Percentiles rank a stretch among this genome's conserved stretches.
Evolutionary conservation across 2,888 invertebrate species (phyloP).

Genomic region (Amblyteles armatorius): DNA sequence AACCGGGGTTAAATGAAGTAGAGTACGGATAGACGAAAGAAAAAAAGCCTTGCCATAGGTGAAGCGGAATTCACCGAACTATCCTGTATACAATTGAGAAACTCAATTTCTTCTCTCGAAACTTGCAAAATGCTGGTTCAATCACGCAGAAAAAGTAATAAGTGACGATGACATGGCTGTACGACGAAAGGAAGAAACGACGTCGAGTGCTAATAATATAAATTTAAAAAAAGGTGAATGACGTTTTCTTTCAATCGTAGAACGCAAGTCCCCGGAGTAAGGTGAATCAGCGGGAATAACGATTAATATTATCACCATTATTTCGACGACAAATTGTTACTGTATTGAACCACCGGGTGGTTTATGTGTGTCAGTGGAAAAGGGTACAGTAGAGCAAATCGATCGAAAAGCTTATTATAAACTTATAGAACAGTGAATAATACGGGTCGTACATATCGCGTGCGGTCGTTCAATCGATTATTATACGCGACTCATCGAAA

Average conservation of each 20-base stretch:
- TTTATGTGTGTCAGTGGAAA: conserved; percentile 47
- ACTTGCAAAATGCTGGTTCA: conserved; percentile 46
- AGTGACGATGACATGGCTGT: conserved; percentile 56
- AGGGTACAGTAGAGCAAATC: conserved; percentile 44
- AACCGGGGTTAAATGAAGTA: not conserved
- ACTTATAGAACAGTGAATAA: conserved; percentile 34
- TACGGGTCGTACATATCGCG: conserved; percentile 5
- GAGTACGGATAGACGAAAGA: conserved; percentile 14
- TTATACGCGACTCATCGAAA: not conserved
- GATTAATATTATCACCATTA: conserved; percentile 50
- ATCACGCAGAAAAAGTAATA: conserved; percentile 40
- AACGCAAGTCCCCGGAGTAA: conserved; percentile 25
- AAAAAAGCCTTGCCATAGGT: not conserved
- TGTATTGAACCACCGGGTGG: conserved; percentile 43
- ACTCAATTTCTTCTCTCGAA: conserved; percentile 51
- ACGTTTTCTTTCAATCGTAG: conserved; percentile 42
- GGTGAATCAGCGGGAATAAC: conserved; percentile 53
- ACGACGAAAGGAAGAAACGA: not conserved
- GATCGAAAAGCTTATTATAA: conserved; percentile 34
- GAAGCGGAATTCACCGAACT: conserved; percentile 30
- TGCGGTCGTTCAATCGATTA: conserved; percentile 11
- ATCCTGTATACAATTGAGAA: conserved; percentile 6
- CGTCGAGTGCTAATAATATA: conserved; percentile 3
- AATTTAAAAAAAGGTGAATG: conserved; percentile 8
- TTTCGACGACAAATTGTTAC: conserved; percentile 44